A percentile compares a stretch with the other conserved stretches of the same genome.
These are phyloP conservation scores for Spongilla lacustris DNA, from an alignment of 37 sponge, comb jelly and placozoan genomes.

Conservation along the genomic window DNA sequence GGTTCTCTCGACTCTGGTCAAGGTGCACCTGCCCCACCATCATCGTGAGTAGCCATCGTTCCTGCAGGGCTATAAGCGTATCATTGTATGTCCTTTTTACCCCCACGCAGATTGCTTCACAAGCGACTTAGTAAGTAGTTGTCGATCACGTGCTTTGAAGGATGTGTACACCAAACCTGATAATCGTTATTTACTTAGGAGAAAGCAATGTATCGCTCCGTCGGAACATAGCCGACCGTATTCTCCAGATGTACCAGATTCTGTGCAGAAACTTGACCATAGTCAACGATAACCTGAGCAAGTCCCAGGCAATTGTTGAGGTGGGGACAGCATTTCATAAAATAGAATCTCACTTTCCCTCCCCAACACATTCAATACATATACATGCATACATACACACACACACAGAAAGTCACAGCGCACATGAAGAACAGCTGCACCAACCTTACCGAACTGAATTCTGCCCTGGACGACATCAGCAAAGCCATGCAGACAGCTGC, in stretches of 20 bases:
- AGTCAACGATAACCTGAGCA: constrained; percentile 75
- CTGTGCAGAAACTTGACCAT: constrained; percentile 54
- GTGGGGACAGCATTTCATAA: constrained; percentile 22
- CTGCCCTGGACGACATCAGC: constrained; percentile 14
- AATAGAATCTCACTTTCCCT: not conserved
- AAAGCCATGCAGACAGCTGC: constrained; percentile 23
- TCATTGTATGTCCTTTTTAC: not conserved
- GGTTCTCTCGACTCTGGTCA: constrained; percentile 19
- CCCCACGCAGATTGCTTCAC: constrained; percentile 51
- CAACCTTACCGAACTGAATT: constrained; percentile 48
- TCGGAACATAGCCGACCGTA: constrained; percentile 37
- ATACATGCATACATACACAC: no score
- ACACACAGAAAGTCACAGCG: constrained; percentile 61
- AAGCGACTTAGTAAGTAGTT: constrained; percentile 67
- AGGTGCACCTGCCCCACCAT: constrained; percentile 10
- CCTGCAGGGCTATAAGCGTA: not conserved
- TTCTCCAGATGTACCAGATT: constrained; percentile 46
- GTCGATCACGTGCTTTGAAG: not conserved
- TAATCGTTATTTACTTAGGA: constrained; percentile 22
- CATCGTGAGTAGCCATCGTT: constrained; percentile 42
- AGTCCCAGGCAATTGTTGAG: constrained; percentile 52
- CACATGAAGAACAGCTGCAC: constrained; percentile 56
- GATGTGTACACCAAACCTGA: no score
- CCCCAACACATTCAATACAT: no score
- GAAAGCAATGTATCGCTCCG: constrained; percentile 54